phyloP scores from a whole-genome alignment of 1,140 invertebrate species.

The Ips typographus region DNA sequence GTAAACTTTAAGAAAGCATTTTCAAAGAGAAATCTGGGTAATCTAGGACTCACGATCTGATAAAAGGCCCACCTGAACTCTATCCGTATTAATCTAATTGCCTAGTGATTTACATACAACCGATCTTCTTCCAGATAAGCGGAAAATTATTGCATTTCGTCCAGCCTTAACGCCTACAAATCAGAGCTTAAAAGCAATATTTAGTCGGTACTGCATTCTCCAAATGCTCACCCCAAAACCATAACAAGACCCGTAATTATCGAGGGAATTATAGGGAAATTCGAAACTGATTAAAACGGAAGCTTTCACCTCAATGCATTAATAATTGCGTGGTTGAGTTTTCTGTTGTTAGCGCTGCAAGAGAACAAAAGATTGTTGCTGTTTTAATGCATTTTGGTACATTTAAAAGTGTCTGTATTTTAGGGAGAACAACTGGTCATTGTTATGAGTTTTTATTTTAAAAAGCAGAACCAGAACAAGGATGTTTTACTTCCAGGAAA shows the following conservation, averaged over 20 bases:
- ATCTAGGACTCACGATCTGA: no score
- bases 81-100: conserved; percentile 11
- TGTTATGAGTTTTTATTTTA: no score
- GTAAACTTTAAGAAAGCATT: no score
- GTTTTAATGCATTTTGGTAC: no score
- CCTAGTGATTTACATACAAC: conserved; percentile 12
- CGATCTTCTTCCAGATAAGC: conserved; percentile 11
- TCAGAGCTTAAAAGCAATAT: conserved; percentile 26
- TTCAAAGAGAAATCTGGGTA: no score
- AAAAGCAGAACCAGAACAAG: no score
- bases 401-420: no score
- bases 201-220: conserved; percentile 24
- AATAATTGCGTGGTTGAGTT: conserved; percentile 3
- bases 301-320: conserved; percentile 15
- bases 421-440: no score
- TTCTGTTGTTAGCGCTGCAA: not conserved
- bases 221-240: conserved; percentile 18
- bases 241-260: conserved; percentile 24
- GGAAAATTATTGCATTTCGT: conserved; percentile 21
- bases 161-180: conserved; percentile 25
- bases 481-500: no score
- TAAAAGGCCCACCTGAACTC: no score
- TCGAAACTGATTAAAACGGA: conserved; percentile 22
- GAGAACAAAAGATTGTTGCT: no score
- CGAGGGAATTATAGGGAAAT: conserved; percentile 24